A percentile compares a stretch with the other conserved stretches of the same genome.
Evolutionary conservation across 2,113 vertebrate species (phyloP).

Genomic region (Psophia crepitans): DNA sequence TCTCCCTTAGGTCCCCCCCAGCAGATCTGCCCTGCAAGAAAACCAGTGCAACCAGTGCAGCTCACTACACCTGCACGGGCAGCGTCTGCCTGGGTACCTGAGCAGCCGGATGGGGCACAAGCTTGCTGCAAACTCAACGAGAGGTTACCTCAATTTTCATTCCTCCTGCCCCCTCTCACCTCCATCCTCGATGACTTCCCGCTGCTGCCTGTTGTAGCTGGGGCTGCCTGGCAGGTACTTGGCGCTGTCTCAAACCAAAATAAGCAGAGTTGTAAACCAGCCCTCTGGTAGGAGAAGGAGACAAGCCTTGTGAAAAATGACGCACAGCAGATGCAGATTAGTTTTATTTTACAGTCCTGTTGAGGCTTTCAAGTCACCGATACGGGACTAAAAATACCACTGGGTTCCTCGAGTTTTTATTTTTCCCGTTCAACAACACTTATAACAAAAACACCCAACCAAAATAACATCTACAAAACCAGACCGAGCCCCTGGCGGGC

Average conservation of each 20-base stretch:
- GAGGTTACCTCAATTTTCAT: neutral
- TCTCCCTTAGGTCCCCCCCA: neutral
- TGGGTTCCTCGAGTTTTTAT: neutral
- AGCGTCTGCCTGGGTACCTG: accelerated
- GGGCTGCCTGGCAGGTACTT: neutral
- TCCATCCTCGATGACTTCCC: neutral
- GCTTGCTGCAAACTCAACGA: accelerated
- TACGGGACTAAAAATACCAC: neutral
- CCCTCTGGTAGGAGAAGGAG: neutral
- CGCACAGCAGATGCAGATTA: neutral
- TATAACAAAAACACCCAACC: neutral
- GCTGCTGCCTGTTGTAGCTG: neutral
- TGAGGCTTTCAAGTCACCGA: neutral
- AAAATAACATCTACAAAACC: neutral
- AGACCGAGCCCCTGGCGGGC: neutral
- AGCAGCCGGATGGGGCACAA: neutral
- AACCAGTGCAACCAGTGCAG: neutral
- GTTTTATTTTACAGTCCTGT: neutral
- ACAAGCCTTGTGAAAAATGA: neutral
- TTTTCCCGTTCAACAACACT: neutral
- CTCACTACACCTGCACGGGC: accelerated
- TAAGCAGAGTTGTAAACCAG: neutral
- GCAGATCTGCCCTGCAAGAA: neutral
- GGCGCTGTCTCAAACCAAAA: neutral
- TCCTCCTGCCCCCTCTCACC: neutral